These are phyloP conservation scores for Montipora capricornis DNA, from an alignment of 64 coral and sea anemone genomes.

Conservation along the genomic window DNA sequence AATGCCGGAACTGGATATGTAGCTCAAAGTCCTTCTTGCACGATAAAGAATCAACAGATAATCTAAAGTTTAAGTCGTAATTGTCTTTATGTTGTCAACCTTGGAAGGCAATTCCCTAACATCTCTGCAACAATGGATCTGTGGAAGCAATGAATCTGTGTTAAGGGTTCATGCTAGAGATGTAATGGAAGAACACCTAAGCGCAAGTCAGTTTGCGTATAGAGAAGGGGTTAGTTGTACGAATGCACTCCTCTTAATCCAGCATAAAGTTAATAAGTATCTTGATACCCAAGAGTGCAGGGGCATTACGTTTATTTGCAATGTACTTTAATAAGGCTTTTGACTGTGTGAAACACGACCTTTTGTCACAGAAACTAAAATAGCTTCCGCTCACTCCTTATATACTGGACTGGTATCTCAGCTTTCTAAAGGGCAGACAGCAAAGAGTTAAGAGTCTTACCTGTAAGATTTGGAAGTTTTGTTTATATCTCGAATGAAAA, in stretches of 20 bases:
- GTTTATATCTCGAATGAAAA: no score
- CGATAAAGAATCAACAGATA: no score
- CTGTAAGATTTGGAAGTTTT: no score
- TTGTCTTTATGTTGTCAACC: no score
- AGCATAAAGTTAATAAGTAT: background rate
- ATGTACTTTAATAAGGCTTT: slow-evolving; percentile 15
- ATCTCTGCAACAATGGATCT: background rate
- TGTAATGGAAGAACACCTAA: slow-evolving; percentile 10
- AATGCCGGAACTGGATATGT: no score
- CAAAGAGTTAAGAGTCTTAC: background rate
- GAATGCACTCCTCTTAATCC: background rate
- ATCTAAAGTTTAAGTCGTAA: no score
- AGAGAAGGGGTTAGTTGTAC: background rate
- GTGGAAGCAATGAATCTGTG: background rate
- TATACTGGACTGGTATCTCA: background rate
- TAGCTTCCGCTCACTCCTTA: background rate
- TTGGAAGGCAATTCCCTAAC: no score
- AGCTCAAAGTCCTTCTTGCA: no score
- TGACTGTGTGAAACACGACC: background rate
- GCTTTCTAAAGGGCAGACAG: background rate
- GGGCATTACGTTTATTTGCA: slow-evolving; percentile 1
- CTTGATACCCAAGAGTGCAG: background rate
- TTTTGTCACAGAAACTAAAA: slow-evolving; percentile 16
- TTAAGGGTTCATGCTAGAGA: slow-evolving; percentile 8
- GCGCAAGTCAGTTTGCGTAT: background rate